Evolutionary conservation across 2,113 vertebrate genomes (phyloP), one percentile per base, ranked within the genome.

Genomic region (Columba janthina): DNA sequence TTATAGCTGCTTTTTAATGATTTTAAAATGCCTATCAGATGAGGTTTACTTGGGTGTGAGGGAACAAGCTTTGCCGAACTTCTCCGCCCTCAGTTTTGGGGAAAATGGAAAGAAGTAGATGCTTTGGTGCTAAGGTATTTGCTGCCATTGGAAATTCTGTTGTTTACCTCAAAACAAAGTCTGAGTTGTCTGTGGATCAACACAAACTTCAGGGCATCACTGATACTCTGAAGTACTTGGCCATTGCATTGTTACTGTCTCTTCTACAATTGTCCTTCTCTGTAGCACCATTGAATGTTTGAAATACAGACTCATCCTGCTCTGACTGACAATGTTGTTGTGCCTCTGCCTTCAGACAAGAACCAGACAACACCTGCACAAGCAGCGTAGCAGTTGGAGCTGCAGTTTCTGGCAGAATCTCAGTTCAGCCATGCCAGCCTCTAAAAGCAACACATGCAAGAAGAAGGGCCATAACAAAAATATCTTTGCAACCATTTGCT

Each of bases 1-100:
- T 97, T 94, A 94, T 89, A 72, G 66, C 40, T 66, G 91, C 69
- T 95, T 94, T 94, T 91, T 87, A 95, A 91, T 95, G 81, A 88
- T 93, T 96, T 88, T 75, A 36, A 82, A 95, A 82, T 93, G 87
- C 73, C 79, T 89, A 1, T 51, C 83, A 76, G 74, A 90, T 95
- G 67, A 90, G 91, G 7, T 71, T 89, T 93, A 74, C 82, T 73
- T 96, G 88, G 24, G 42, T 91, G 40, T 88, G 85, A 77, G 76
- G 53, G 46, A 94, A 73, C 76, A 87, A 89, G 64, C 21, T 46
- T 96, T 95, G 40, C 58, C 56, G 61, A 56, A 69, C 60, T 92
- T 71, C 32, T n/a, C 29, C 75, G 50, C 56, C 85, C 61, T 94
- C 77, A 28, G 8, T 46, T 89, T 38, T 51, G 31, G 34, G 53